Conservation (phyloP, 2,797 vertebrate genomes). For the Cuculus canorus region DNA sequence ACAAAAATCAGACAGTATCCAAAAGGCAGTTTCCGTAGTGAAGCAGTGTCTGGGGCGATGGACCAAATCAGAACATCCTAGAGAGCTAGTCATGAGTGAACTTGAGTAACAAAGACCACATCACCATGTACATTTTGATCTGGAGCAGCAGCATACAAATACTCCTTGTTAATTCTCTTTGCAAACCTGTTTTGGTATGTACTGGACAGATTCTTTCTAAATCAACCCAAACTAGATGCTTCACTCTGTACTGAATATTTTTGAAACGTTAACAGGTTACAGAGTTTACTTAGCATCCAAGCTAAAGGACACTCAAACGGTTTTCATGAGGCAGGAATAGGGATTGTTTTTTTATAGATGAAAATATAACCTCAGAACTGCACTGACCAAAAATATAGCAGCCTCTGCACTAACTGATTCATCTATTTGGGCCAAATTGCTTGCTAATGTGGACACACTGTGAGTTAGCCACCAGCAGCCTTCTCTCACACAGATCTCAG, state of each 20-base stretch:
- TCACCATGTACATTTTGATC: neutral
- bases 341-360: neutral
- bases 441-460: neutral
- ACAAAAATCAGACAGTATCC: neutral
- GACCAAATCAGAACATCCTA: neutral
- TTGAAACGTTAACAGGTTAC: neutral
- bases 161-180: neutral
- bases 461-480: neutral
- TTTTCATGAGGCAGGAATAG: neutral
- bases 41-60: neutral
- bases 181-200: neutral
- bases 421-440: neutral
- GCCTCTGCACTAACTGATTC: neutral
- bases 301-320: neutral
- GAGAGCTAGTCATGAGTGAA: neutral
- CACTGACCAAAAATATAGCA: neutral
- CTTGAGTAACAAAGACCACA: neutral
- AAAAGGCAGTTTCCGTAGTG: neutral
- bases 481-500: neutral
- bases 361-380: neutral
- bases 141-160: neutral
- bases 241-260: neutral
- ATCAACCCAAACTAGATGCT: neutral
- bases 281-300: neutral
- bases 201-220: neutral